Evolutionary conservation across 2,797 vertebrate species (phyloP), one percentile per base, ranked within the genome.

Genomic region (Urosaurus nigricauda): DNA sequence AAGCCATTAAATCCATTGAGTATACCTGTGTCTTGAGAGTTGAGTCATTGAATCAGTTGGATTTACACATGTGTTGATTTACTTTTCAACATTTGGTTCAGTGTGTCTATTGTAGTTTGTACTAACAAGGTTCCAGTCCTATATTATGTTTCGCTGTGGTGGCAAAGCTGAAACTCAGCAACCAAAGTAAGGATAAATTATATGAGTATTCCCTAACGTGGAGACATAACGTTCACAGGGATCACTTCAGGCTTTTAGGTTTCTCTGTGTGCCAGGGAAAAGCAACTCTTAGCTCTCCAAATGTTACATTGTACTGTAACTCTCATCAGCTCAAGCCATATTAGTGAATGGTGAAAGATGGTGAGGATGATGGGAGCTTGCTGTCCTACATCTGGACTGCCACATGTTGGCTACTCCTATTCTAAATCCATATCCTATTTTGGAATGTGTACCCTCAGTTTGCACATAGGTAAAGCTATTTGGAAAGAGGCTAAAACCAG

Each of bases 171-270:
- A 47, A 8, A 13, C 35, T 74, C n/a, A 16, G 63, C 47, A 24
- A 3, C 47, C 32, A 24, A 58, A 40, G 78, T n/a, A 17, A 91
- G 53, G 77, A 91, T 93, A 93, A 90, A 51, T 88, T 88, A n/a
- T 74, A 37, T 17, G 21, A 51, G 32, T 29, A 19, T 83, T 77
- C 24, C 53, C 16, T 88, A 58, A 83, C 83, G 24, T 63, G 26
- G 16, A 1, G 19, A 53, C 24, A 0, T 53, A 65, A 83, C 51
- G 26, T 4, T 24, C 5, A 24, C 5, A 53, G 56, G 32, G 16
- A 75, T 65, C 71, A 37, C 19, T 77, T 85, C 84, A 89, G 32
- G 19, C 56, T 17, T 26, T 74, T 60, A 40, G 12, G 26, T 13
- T 35, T 40, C 47, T 68, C 32, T 53, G 17, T 60, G 58, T 21